Percentiles rank a stretch among this genome's conserved stretches.
phyloP scores from a whole-genome alignment of 1,140 invertebrate genomes.

The Thrips palmi region DNA sequence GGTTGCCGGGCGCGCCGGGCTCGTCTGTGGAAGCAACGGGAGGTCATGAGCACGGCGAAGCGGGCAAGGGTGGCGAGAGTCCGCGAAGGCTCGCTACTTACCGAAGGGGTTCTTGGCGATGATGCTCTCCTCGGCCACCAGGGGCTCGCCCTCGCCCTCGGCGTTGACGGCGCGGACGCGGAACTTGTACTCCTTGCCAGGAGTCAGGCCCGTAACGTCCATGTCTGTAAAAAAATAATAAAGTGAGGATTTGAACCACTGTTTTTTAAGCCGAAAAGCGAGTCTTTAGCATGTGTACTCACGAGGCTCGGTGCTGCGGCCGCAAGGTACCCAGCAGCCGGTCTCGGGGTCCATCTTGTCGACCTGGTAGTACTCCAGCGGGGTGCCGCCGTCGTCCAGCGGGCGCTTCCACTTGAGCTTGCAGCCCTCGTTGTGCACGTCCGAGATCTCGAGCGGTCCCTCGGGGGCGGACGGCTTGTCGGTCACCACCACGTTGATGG shows the following conservation, averaged over 20 bases:
- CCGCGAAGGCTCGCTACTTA: conserved; percentile 19
- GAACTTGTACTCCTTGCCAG: conserved; percentile 87
- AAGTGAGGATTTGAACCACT: too few relatives aligned
- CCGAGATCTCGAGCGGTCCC: conserved; percentile 74
- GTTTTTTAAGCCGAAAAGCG: too few relatives aligned
- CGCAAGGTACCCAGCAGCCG: conserved; percentile 87
- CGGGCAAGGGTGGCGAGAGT: too few relatives aligned
- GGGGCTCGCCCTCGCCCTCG: conserved; percentile 87
- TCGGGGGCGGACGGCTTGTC: conserved; percentile 75
- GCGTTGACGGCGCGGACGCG: conserved; percentile 88
- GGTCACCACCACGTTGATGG: conserved; percentile 78
- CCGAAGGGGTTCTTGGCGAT: conserved; percentile 91
- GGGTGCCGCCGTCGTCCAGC: conserved; percentile 68
- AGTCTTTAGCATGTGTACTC: too few relatives aligned
- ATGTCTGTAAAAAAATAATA: conserved; percentile 30
- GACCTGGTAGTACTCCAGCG: conserved; percentile 83
- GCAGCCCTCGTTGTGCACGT: conserved; percentile 84
- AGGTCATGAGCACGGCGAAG: neutral
- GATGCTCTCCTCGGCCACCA: conserved; percentile 71
- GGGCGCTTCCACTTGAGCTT: conserved; percentile 89
- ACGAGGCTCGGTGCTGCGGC: conserved; percentile 59
- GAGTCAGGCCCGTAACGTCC: conserved; percentile 71
- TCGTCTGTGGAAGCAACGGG: conserved; percentile 39
- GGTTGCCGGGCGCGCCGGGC: conserved; percentile 78
- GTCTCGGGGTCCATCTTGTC: conserved; percentile 88